Evolutionary conservation across 2,888 invertebrate genomes (phyloP).

Genomic region (Campaea margaritaria): DNA sequence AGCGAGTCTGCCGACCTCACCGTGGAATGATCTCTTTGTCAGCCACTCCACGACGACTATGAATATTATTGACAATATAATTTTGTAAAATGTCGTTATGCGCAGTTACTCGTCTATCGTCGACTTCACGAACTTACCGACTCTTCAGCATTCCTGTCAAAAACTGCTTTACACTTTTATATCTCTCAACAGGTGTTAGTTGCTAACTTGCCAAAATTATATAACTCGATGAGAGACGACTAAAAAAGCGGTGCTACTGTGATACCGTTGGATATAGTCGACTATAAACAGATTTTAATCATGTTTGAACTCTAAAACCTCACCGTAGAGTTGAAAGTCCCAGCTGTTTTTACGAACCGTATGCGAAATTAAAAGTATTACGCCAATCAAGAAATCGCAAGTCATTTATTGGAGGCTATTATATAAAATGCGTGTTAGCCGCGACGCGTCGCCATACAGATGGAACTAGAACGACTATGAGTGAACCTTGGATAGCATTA

Average conservation of each 20-base stretch:
- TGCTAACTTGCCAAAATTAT: conserved; percentile 34
- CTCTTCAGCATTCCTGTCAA: conserved; percentile 34
- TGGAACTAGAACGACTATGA: conserved; percentile 32
- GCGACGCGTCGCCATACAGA: conserved; percentile 14
- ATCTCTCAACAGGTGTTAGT: conserved; percentile 33
- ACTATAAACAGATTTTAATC: conserved; percentile 18
- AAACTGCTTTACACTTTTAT: conserved; percentile 30
- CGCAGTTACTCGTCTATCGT: conserved; percentile 33
- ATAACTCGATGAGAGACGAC: conserved; percentile 31
- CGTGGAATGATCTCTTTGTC: conserved; percentile 51
- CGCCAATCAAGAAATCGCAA: conserved; percentile 29
- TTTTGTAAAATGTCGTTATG: conserved; percentile 7
- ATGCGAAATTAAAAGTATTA: conserved; percentile 33
- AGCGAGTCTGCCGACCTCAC: conserved; percentile 60
- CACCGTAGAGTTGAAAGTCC: conserved; percentile 20
- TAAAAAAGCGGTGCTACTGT: conserved; percentile 22
- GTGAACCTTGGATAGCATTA: conserved; percentile 61
- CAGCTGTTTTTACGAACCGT: conserved; percentile 21
- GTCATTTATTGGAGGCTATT: conserved; percentile 29
- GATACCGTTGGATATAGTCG: conserved; percentile 20
- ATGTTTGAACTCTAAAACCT: conserved; percentile 12
- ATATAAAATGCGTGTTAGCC: conserved; percentile 18
- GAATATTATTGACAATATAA: conserved; percentile 46
- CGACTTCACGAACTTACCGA: conserved; percentile 25
- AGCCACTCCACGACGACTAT: conserved; percentile 45